Evolutionary conservation across 2,888 invertebrate genomes (phyloP).

Genomic region (Hermaeophaga mercurialis): DNA sequence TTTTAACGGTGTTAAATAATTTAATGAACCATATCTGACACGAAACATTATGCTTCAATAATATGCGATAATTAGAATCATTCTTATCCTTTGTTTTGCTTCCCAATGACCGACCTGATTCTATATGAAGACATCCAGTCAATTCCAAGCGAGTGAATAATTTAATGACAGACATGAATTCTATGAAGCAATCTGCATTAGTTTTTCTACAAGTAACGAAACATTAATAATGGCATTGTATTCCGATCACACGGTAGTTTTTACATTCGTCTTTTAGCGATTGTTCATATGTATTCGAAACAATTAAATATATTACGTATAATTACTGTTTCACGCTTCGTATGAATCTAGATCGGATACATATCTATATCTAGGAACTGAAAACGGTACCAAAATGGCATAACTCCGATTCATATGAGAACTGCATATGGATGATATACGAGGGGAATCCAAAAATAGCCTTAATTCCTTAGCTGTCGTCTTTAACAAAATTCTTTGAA

Average conservation of each 20-base stretch:
- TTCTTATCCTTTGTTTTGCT: too few species aligned
- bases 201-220: conserved; percentile 15
- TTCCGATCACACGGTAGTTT: conserved; percentile 30
- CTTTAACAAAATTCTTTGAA: too few species aligned
- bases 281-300: conserved; percentile 44
- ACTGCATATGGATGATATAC: too few species aligned
- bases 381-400: conserved; percentile 44
- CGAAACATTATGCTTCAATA: too few species aligned
- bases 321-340: conserved; percentile 51
- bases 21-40: too few species aligned
- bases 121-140: conserved; percentile 1
- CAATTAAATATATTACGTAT: conserved; percentile 54
- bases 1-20: too few species aligned
- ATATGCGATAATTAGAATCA: too few species aligned
- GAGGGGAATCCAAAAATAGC: too few species aligned
- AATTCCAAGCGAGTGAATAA: conserved; percentile 5
- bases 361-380: conserved; percentile 44
- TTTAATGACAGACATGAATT: conserved; percentile 6
- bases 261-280: conserved; percentile 33
- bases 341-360: conserved; percentile 43
- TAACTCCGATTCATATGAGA: conserved; percentile 36
- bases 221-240: conserved; percentile 27
- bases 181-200: conserved; percentile 3
- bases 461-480: too few species aligned
- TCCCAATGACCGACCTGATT: neutral